These are phyloP conservation scores for Drosophila ezoana DNA, from an alignment of 2,888 invertebrate species.

Conservation along the genomic window DNA sequence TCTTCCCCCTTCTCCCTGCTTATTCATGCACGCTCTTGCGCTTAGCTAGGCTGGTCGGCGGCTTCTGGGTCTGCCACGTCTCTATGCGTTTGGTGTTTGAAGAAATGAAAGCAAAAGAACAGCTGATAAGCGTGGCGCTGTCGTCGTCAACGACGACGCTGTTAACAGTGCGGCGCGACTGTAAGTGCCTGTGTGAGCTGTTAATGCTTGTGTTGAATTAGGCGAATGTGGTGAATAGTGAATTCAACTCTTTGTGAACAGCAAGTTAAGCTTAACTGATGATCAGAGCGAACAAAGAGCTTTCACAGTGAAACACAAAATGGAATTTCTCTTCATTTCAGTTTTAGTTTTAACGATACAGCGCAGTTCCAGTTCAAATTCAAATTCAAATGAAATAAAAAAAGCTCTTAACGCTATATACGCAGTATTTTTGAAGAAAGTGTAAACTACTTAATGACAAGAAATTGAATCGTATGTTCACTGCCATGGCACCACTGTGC, in stretches of 20 bases:
- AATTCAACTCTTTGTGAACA: constrained; percentile 18
- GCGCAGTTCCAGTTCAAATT: too few species aligned
- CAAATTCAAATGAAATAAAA: too few species aligned
- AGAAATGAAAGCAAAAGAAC: constrained; percentile 61
- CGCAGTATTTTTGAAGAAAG: neutral
- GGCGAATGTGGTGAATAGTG: constrained; percentile 37
- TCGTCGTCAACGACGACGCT: constrained; percentile 9
- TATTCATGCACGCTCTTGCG: constrained; percentile 1
- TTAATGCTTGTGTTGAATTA: constrained; percentile 4
- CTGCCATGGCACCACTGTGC: constrained; percentile 21
- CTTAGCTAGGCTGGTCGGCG: constrained; percentile 29
- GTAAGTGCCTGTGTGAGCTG: neutral
- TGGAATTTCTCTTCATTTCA: neutral
- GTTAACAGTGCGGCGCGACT: constrained; percentile 8
- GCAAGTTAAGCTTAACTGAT: constrained; percentile 1
- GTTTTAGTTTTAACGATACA: too few species aligned
- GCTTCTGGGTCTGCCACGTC: constrained; percentile 45
- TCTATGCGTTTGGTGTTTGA: constrained; percentile 39
- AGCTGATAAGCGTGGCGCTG: constrained; percentile 61
- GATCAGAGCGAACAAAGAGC: constrained; percentile 12
- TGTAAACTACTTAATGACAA: neutral
- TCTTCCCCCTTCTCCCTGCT: too few species aligned
- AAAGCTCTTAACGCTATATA: too few species aligned
- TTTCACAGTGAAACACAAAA: constrained; percentile 5
- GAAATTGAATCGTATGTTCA: neutral